A percentile compares a stretch with the other conserved stretches of the same genome.
Evolutionary conservation across 2,888 invertebrate genomes (phyloP).

Genomic region (Chironomus tentans): DNA sequence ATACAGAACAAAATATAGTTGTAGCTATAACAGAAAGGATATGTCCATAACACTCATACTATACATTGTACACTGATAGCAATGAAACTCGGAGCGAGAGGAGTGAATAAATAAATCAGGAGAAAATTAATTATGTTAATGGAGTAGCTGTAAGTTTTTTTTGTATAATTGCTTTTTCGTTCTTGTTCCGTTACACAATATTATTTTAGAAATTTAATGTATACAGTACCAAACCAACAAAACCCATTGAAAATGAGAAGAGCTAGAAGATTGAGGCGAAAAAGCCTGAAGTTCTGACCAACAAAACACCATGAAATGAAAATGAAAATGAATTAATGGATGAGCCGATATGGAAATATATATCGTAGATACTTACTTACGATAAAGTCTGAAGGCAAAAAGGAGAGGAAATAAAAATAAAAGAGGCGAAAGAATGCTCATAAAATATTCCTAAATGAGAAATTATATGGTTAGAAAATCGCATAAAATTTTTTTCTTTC

Average conservation of each 20-base stretch:
- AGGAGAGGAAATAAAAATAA: neutral
- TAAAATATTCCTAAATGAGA: conserved; percentile 6
- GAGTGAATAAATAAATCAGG: neutral
- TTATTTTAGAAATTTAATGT: too few species aligned
- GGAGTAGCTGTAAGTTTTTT: neutral
- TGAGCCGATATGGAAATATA: too few species aligned
- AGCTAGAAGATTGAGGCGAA: neutral
- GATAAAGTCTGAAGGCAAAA: too few species aligned
- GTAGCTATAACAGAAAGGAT: neutral
- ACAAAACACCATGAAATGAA: neutral
- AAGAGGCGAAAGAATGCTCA: neutral
- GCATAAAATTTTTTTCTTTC: neutral
- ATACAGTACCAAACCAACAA: neutral
- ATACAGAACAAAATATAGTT: neutral
- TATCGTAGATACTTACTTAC: too few species aligned
- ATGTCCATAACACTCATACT: neutral
- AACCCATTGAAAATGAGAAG: too few species aligned
- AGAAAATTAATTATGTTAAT: conserved; percentile 12
- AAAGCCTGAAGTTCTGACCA: neutral
- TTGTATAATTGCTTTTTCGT: neutral
- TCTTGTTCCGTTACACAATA: too few species aligned
- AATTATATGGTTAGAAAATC: neutral
- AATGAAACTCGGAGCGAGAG: neutral
- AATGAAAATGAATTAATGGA: neutral
- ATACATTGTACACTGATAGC: neutral